phyloP scores from a whole-genome alignment of 1,140 invertebrate species.

The Drosophila ohnishii region DNA sequence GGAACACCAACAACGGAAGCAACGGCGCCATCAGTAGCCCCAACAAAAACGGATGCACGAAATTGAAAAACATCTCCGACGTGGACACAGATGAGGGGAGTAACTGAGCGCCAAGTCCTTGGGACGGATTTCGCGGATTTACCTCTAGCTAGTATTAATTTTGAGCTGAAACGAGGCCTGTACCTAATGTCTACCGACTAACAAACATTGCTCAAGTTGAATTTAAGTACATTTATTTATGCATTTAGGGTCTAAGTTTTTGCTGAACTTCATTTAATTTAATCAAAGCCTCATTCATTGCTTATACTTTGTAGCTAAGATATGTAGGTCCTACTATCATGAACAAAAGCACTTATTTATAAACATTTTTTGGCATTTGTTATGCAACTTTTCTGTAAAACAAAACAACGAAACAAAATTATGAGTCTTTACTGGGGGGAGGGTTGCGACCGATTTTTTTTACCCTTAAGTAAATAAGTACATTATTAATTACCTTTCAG shows the following conservation, averaged over 20 bases:
- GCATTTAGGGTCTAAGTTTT: slow-evolving; percentile 54
- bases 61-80: slow-evolving; percentile 76
- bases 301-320: slow-evolving; percentile 36
- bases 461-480: too few relatives aligned
- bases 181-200: slow-evolving; percentile 47
- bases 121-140: background rate
- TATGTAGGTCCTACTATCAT: slow-evolving; percentile 60
- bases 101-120: slow-evolving; percentile 47
- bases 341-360: slow-evolving; percentile 68
- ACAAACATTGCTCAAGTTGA: slow-evolving; percentile 41
- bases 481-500: too few relatives aligned
- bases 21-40: slow-evolving; percentile 14
- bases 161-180: slow-evolving; percentile 67
- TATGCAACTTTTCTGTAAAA: slow-evolving; percentile 47
- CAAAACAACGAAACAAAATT: slow-evolving; percentile 1
- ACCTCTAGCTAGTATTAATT: slow-evolving; percentile 59
- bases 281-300: slow-evolving; percentile 35
- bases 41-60: slow-evolving; percentile 28
- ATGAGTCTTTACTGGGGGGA: background rate
- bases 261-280: slow-evolving; percentile 54
- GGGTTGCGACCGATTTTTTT: background rate
- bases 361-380: slow-evolving; percentile 64
- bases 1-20: slow-evolving; percentile 31
- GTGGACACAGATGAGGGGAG: slow-evolving; percentile 80
- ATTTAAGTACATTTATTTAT: slow-evolving; percentile 60